phyloP scores from a whole-genome alignment of 1,140 invertebrate species.

The Pygmarrhopalites habei region DNA sequence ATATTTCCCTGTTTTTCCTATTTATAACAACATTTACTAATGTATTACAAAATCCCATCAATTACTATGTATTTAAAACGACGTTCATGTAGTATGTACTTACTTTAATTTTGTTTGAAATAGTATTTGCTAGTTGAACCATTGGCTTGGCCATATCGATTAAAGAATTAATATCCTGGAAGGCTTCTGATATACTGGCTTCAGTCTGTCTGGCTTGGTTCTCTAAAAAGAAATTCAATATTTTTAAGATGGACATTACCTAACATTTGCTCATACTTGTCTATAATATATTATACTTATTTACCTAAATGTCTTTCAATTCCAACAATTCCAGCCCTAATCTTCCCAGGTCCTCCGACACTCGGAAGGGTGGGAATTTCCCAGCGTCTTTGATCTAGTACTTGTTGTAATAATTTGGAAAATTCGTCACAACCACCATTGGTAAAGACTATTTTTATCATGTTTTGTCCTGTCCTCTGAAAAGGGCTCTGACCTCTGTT shows the following conservation, averaged over 20 bases:
- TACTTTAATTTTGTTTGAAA: slow-evolving; percentile 85
- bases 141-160: slow-evolving; percentile 97
- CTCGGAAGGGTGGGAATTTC: slow-evolving; percentile 41
- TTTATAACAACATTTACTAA: too few species aligned
- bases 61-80: too few species aligned
- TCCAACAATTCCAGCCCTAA: slow-evolving; percentile 80
- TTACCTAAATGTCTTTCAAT: slow-evolving; percentile 91
- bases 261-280: too few species aligned
- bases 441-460: slow-evolving; percentile 81
- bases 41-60: too few species aligned
- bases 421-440: slow-evolving; percentile 70
- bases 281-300: too few species aligned
- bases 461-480: slow-evolving; percentile 50
- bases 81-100: too few species aligned
- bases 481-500: slow-evolving; percentile 22
- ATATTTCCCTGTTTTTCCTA: slow-evolving; percentile 90
- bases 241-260: too few species aligned
- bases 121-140: slow-evolving; percentile 84
- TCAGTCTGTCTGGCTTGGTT: slow-evolving; percentile 84
- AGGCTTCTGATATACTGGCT: slow-evolving; percentile 82
- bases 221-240: too few species aligned
- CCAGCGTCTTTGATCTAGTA: slow-evolving; percentile 47
- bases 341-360: slow-evolving; percentile 4
- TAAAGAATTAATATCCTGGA: slow-evolving; percentile 88
- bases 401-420: slow-evolving; percentile 45